Conservation (phyloP, 2,113 vertebrate species). For the Collichthys lucidus region DNA sequence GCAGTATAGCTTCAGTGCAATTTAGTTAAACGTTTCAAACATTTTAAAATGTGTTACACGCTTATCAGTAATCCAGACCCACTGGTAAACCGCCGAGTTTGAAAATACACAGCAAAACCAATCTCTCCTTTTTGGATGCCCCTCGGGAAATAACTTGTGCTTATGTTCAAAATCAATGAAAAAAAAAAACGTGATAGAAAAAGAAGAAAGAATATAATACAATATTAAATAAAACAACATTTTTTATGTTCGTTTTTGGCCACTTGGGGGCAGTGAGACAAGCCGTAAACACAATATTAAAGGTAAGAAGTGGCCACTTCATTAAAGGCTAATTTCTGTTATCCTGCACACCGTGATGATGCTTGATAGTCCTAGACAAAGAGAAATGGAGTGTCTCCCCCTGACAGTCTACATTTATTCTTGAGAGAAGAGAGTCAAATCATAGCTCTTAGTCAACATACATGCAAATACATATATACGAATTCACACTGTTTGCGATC, state of each 20-base stretch:
- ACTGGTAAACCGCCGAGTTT: no score
- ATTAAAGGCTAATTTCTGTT: neutral
- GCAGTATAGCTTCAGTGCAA: neutral
- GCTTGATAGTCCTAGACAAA: neutral
- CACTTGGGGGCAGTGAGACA: neutral
- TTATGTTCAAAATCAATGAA: no score
- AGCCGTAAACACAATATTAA: neutral
- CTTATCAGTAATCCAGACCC: neutral
- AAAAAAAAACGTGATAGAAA: no score
- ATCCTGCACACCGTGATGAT: neutral
- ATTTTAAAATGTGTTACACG: no score
- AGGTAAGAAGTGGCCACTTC: no score
- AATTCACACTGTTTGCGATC: neutral
- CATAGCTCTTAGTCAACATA: neutral
- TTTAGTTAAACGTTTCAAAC: no score
- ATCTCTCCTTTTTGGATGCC: no score
- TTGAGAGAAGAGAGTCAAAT: neutral
- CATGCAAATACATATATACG: neutral
- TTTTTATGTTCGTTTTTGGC: neutral
- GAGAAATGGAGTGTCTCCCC: neutral
- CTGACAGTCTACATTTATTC: neutral
- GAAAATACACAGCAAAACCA: no score
- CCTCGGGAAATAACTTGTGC: no score
- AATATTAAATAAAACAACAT: neutral
- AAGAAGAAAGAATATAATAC: no score